These are phyloP conservation scores for Scartelaos histophorus DNA, from an alignment of 2,113 vertebrate genomes.

Conservation along the genomic window DNA sequence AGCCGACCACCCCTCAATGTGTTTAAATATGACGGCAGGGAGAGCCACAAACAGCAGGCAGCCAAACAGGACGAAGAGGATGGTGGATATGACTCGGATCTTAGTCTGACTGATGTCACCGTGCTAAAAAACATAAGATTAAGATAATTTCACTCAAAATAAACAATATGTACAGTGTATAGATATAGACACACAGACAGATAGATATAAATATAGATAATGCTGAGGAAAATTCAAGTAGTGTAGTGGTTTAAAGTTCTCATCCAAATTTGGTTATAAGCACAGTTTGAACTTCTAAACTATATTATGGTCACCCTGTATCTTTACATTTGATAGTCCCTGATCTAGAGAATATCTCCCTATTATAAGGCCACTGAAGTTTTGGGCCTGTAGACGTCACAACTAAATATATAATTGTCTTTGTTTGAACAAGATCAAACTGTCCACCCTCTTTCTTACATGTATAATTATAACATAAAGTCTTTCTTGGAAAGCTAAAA, in stretches of 20 bases:
- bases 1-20: slow-evolving; percentile 93
- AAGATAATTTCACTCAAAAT: neutral
- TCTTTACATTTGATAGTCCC: too few species aligned
- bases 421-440: neutral
- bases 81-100: slow-evolving; percentile 94
- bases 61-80: slow-evolving; percentile 92
- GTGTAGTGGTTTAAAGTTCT: too few species aligned
- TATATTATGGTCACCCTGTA: too few species aligned
- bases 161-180: neutral
- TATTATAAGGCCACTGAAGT: neutral
- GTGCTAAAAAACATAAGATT: slow-evolving; percentile 75
- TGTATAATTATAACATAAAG: neutral
- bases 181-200: too few species aligned
- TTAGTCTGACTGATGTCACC: slow-evolving; percentile 95
- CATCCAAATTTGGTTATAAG: too few species aligned
- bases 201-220: too few species aligned
- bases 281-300: too few species aligned
- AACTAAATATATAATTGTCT: slow-evolving; percentile 4
- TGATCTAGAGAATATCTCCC: neutral
- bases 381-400: neutral
- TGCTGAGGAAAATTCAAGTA: too few species aligned
- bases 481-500: slow-evolving; percentile 2
- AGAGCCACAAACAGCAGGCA: slow-evolving; percentile 92
- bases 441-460: neutral
- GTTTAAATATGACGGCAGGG: slow-evolving; percentile 79